Base-by-base conservation (phyloP, 2,888 invertebrate genomes). In the Drosophila niveifrons region DNA sequence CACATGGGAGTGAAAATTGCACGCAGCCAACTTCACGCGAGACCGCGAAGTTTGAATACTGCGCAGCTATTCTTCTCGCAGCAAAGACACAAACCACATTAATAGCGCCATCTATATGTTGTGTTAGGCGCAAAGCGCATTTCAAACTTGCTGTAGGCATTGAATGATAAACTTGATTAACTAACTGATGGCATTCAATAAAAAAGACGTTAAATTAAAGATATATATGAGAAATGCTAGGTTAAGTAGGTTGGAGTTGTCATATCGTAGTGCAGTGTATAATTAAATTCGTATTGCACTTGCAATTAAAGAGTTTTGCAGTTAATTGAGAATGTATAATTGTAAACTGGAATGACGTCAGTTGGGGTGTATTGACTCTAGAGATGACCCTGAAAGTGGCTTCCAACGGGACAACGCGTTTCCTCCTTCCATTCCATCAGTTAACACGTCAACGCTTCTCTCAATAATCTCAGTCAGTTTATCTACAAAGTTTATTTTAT, bases 381-480 rank as follows among this genome's bases (percentile, higher is more conserved):
- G 3, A 31, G 59, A 29, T 74, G 70, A 69, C 74, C 74, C 28
- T 75, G 75, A 69, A 44, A 11, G 18, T 8, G 31, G 34, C 6
- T 7, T 48, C 13, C 34, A 78, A 65, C 61, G 75, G 75, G n/a
- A 78, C 31, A 29, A 17, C 3, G 53, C 29, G 17, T 39, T 51
- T 13, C n/a, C 18, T 44, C 17, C 29, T 7, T 23, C 17, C 8
- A 48, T 52, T 53, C 41, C 28, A 13, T 15, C 9, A 28, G 13
- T 28, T 2, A 7, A 3, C 41, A n/a, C 8, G 29, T 36, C 34
- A 11, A 18, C 11, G 17, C 61, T 11, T 17, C 11, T 48, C 39
- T 34, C 2, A n/a, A 31, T 41, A 56, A 57, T 58, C 46, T n/a
- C 18, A 2, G 11, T 46, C 15, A 15, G 13, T 36, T 55, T 23